Evolutionary conservation across 2,888 invertebrate species (phyloP).

Genomic region (Entomobrya proxima): DNA sequence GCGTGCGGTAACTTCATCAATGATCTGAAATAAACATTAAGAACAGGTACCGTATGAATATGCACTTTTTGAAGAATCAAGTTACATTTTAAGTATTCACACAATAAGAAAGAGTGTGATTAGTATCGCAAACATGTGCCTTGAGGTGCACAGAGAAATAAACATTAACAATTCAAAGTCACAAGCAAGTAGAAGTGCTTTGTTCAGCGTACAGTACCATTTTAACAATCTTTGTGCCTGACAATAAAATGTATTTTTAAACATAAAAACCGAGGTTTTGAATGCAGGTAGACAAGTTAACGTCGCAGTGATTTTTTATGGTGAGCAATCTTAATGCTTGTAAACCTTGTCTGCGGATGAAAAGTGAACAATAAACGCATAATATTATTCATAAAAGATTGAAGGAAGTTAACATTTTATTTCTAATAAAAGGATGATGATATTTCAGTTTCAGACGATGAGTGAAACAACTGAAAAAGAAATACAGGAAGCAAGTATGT

Average conservation of each 20-base stretch:
- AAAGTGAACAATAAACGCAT: too few species aligned
- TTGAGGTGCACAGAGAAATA: too few species aligned
- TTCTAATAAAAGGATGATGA: not conserved
- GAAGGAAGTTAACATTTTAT: not conserved
- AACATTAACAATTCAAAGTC: too few species aligned
- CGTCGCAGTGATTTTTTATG: not conserved
- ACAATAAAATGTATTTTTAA: not conserved
- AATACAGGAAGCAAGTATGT: too few species aligned
- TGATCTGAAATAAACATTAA: slow-evolving; percentile 64
- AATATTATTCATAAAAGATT: not conserved
- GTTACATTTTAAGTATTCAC: not conserved
- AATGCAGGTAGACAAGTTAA: not conserved
- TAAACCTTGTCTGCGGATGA: not conserved
- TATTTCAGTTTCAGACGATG: too few species aligned
- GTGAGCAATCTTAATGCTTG: not conserved
- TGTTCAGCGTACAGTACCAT: too few species aligned
- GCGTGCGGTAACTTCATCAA: slow-evolving; percentile 71
- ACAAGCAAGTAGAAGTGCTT: too few species aligned
- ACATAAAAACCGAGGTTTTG: not conserved
- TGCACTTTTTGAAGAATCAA: not conserved
- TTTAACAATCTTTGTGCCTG: too few species aligned
- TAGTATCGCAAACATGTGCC: too few species aligned
- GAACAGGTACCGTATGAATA: too few species aligned
- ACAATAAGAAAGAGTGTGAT: too few species aligned
- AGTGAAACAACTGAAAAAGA: too few species aligned